Percentiles rank a stretch among this genome's conserved stretches.
These are phyloP conservation scores for Drosophila koepferae DNA, from an alignment of 2,888 invertebrate species.

Conservation along the genomic window DNA sequence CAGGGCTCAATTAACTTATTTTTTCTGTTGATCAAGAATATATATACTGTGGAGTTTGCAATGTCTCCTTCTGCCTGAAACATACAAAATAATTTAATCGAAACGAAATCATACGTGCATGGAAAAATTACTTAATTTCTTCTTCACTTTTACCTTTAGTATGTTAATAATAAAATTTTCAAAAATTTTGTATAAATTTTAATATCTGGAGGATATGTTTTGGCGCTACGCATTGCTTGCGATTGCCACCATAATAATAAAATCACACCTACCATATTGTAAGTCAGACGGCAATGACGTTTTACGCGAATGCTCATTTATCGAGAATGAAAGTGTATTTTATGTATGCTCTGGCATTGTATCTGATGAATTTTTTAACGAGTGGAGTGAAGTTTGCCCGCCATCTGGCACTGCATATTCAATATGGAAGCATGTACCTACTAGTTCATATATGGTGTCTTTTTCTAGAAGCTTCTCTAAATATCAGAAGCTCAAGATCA, in stretches of 20 bases:
- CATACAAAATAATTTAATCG: too few species aligned
- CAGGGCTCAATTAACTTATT: too few species aligned
- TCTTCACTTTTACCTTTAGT: neutral
- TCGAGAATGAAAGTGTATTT: accelerated
- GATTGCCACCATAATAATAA: neutral
- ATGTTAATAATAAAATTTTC: neutral
- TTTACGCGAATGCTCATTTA: neutral
- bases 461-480: neutral
- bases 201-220: neutral
- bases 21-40: too few species aligned
- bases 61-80: too few species aligned
- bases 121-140: neutral
- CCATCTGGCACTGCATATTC: neutral
- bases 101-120: neutral
- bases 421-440: neutral
- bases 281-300: accelerated
- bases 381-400: neutral
- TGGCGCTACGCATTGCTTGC: neutral
- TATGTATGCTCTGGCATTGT: neutral
- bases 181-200: neutral
- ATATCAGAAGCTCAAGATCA: neutral
- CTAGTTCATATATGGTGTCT: neutral
- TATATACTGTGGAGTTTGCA: too few species aligned
- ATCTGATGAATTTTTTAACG: accelerated
- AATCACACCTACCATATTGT: neutral